Percentiles rank a stretch among this genome's conserved stretches.
Conservation (phyloP, 1,140 invertebrate species). For the Teleopsis dalmanni region DNA sequence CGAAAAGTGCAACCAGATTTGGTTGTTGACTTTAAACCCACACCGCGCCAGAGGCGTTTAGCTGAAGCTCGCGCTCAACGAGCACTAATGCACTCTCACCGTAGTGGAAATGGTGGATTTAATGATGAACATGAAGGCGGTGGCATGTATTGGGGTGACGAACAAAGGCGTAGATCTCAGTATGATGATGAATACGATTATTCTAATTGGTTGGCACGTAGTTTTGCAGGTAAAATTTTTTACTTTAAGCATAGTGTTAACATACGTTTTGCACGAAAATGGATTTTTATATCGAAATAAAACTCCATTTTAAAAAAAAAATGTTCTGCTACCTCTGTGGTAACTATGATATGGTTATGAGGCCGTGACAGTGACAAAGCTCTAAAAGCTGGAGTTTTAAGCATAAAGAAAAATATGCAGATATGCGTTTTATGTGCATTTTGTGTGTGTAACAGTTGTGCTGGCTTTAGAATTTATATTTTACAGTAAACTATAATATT, state of each 20-base stretch:
- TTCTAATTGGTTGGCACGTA: conserved; percentile 68
- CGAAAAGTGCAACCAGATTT: conserved; percentile 83
- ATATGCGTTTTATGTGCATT: too few relatives aligned
- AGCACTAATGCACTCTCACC: conserved; percentile 57
- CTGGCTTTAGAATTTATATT: background rate
- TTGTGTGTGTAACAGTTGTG: too few relatives aligned
- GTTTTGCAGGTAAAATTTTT: conserved; percentile 50
- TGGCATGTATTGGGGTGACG: conserved; percentile 84
- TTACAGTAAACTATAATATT: too few relatives aligned
- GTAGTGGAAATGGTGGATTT: conserved; percentile 49
- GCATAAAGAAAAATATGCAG: too few relatives aligned
- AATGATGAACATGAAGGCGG: conserved; percentile 57
- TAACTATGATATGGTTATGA: too few relatives aligned
- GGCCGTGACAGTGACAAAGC: too few relatives aligned
- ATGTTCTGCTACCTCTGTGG: too few relatives aligned
- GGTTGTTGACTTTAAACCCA: conserved; percentile 92
- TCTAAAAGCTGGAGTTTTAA: too few relatives aligned
- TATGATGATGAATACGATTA: conserved; percentile 77
- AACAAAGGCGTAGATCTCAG: conserved; percentile 53
- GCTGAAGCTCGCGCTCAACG: conserved; percentile 80
- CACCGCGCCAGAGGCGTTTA: conserved; percentile 74
- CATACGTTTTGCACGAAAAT: background rate
- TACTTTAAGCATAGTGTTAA: background rate
- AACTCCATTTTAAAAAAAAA: too few relatives aligned
- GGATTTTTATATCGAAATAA: too few relatives aligned